phyloP scores from a whole-genome alignment of 1,140 invertebrate species.

The Trichonephila clavipes region DNA sequence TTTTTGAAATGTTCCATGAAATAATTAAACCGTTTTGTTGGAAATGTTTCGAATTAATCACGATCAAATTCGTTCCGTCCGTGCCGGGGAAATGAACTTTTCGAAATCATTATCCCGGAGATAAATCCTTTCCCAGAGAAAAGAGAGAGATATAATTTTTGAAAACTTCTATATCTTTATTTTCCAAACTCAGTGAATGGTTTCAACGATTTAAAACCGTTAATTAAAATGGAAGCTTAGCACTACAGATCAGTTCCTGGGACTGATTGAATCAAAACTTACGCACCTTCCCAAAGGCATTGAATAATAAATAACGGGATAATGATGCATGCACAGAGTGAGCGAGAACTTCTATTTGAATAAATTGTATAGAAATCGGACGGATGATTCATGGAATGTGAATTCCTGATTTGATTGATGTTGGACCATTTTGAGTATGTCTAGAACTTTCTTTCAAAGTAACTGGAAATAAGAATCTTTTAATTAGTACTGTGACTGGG shows the following conservation, averaged over 20 bases:
- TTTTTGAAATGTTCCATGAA: neutral
- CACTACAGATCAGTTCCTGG: constrained; percentile 1
- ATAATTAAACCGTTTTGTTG: constrained; percentile 44
- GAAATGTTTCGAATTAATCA: constrained; percentile 46
- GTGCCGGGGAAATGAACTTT: constrained; percentile 18
- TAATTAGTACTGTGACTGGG: too few species aligned
- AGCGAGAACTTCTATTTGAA: neutral
- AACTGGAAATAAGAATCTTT: too few species aligned
- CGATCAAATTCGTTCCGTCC: neutral
- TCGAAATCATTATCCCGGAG: neutral
- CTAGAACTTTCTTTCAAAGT: too few species aligned
- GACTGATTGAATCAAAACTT: neutral
- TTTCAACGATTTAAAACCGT: constrained; percentile 28
- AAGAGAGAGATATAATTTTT: neutral
- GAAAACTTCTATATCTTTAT: constrained; percentile 6
- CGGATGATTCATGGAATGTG: neutral
- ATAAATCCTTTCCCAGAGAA: neutral
- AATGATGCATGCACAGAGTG: neutral
- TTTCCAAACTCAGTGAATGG: too few species aligned
- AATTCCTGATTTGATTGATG: neutral
- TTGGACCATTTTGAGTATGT: neutral
- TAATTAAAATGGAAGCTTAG: constrained; percentile 49
- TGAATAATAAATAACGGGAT: constrained; percentile 9
- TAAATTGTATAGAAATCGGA: neutral
- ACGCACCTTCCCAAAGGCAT: neutral